phyloP scores from a whole-genome alignment of 2,797 vertebrate genomes.

The Rhyacichthys aspro region DNA sequence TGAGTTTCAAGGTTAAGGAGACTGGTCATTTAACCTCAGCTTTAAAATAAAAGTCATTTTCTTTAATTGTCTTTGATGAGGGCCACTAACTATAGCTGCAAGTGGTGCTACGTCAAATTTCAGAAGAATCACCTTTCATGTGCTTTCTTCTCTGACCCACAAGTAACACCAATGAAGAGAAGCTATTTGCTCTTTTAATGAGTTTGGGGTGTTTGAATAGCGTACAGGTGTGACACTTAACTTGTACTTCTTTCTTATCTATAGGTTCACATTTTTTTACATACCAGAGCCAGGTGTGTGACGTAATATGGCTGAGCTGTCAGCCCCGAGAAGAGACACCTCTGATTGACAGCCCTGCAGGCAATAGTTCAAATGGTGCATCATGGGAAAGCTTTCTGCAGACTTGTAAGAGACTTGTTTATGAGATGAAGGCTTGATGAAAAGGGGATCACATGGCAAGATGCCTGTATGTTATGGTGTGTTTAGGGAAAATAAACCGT shows the following conservation, averaged over 20 bases:
- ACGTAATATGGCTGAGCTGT: slow-evolving; percentile 48
- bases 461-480: slow-evolving; percentile 3
- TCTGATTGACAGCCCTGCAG: slow-evolving; percentile 60
- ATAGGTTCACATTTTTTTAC: slow-evolving; percentile 39
- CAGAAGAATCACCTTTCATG: neutral
- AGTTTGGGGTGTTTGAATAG: slow-evolving; percentile 11
- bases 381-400: slow-evolving; percentile 53
- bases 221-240: slow-evolving; percentile 5
- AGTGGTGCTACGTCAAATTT: slow-evolving; percentile 31
- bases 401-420: slow-evolving; percentile 46
- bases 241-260: slow-evolving; percentile 32
- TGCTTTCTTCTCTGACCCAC: neutral
- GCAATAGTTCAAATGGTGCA: slow-evolving; percentile 46
- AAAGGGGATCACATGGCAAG: slow-evolving; percentile 35
- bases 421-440: slow-evolving; percentile 46
- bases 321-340: slow-evolving; percentile 49
- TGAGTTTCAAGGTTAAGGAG: slow-evolving; percentile 78
- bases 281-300: slow-evolving; percentile 64
- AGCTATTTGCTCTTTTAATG: slow-evolving; percentile 14
- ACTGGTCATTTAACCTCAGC: slow-evolving; percentile 76
- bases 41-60: slow-evolving; percentile 73
- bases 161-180: neutral
- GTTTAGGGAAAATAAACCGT: slow-evolving; percentile 15
- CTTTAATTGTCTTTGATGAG: slow-evolving; percentile 70
- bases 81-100: slow-evolving; percentile 56